Evolutionary conservation across 2,113 vertebrate genomes (phyloP).

Genomic region (Misgurnus anguillicaudatus): DNA sequence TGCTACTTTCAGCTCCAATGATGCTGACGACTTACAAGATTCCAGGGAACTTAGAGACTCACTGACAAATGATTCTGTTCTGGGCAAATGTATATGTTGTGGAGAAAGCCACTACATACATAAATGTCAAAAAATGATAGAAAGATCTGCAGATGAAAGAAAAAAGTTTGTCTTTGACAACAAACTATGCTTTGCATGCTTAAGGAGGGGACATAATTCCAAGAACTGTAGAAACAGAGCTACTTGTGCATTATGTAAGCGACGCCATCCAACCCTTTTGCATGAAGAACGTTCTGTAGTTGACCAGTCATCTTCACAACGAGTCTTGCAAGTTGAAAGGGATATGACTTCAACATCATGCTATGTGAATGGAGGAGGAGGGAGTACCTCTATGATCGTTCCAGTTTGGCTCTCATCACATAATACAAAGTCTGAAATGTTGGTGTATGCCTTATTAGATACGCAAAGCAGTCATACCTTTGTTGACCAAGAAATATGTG

Average conservation of each 20-base stretch:
- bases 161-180: conserved; percentile 48
- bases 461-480: conserved; percentile 48
- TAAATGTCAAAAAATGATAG: conserved; percentile 43
- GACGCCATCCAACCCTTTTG: conserved; percentile 47
- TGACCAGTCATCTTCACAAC: not conserved
- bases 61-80: not conserved
- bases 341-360: not conserved
- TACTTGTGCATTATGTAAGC: conserved; percentile 22
- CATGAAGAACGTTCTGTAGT: conserved; percentile 40
- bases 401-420: conserved; percentile 48
- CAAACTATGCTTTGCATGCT: conserved; percentile 45
- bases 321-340: conserved; percentile 19
- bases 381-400: not conserved
- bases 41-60: not conserved
- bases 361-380: no score
- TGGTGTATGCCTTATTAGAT: conserved; percentile 49
- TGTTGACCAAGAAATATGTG: conserved; percentile 47
- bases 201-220: conserved; percentile 47
- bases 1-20: no score
- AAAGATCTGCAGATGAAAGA: conserved; percentile 22
- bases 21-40: not conserved
- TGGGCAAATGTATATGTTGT: conserved; percentile 33
- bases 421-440: conserved; percentile 11
- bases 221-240: conserved; percentile 45
- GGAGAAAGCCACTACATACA: conserved; percentile 52